These are phyloP conservation scores for Uromys caudimaculatus DNA, from an alignment of 2,797 vertebrate genomes.

Conservation along the genomic window DNA sequence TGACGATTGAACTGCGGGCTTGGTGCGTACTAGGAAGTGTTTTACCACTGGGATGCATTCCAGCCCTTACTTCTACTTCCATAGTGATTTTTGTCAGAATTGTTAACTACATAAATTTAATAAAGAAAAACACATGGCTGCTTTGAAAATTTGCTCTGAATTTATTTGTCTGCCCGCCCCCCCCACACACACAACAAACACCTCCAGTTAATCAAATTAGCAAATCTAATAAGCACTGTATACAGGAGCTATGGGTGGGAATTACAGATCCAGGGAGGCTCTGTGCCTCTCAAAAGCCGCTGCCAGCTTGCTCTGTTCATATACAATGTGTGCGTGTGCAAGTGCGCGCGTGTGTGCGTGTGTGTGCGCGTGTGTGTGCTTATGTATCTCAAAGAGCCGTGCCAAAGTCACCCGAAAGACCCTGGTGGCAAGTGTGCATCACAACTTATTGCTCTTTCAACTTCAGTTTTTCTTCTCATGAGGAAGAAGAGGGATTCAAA, in stretches of 20 bases:
- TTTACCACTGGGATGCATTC: background rate
- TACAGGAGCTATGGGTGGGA: background rate
- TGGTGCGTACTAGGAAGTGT: background rate
- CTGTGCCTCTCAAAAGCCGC: background rate
- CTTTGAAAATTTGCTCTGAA: conserved; percentile 17
- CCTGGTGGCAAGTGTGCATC: background rate
- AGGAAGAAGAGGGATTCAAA: conserved; percentile 30
- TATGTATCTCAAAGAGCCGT: rapidly evolving
- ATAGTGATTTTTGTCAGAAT: background rate
- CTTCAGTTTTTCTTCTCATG: background rate
- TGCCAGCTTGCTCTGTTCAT: background rate
- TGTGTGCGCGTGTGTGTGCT: no score
- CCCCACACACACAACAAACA: background rate
- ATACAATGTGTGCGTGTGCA: rapidly evolving
- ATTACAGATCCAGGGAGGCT: background rate
- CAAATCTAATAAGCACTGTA: background rate
- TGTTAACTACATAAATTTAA: background rate
- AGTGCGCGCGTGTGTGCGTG: no score
- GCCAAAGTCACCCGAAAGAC: background rate
- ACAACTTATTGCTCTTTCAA: background rate
- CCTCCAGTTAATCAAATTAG: background rate
- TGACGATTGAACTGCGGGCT: background rate
- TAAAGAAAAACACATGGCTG: background rate
- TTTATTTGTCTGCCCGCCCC: background rate
- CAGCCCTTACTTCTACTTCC: background rate